These are phyloP conservation scores for Trachurus trachurus DNA, from an alignment of 2,797 vertebrate genomes.

Conservation along the genomic window DNA sequence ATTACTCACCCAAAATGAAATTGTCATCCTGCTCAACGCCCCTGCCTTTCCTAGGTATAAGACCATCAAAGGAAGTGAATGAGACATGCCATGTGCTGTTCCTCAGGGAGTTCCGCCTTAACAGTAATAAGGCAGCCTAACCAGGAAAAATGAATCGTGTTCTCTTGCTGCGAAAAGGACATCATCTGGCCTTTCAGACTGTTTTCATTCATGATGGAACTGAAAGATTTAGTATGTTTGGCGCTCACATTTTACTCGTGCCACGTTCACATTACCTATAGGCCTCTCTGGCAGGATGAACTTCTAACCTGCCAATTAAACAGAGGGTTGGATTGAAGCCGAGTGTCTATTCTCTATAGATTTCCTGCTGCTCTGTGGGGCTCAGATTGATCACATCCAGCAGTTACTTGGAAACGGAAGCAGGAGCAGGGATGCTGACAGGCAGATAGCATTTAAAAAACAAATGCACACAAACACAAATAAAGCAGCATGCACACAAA, in stretches of 20 bases:
- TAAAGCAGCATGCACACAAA: not conserved
- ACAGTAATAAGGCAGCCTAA: slow-evolving; percentile 43
- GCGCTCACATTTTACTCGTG: slow-evolving; percentile 30
- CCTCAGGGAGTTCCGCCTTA: slow-evolving; percentile 17
- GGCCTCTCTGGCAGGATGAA: slow-evolving; percentile 57
- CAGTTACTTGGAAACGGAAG: slow-evolving; percentile 62
- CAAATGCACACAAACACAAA: slow-evolving; percentile 31
- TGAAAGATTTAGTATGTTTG: slow-evolving; percentile 32
- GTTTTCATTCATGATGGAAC: slow-evolving; percentile 31
- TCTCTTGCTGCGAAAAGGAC: not conserved
- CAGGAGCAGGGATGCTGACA: slow-evolving; percentile 54
- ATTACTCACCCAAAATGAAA: slow-evolving; percentile 74
- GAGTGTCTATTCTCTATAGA: slow-evolving; percentile 69
- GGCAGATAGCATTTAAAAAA: slow-evolving; percentile 58
- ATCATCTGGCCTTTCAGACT: slow-evolving; percentile 23
- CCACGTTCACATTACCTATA: slow-evolving; percentile 40
- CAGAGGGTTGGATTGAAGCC: slow-evolving; percentile 46
- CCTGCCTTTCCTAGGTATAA: slow-evolving; percentile 44
- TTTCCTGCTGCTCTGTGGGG: slow-evolving; percentile 65
- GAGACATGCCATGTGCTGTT: slow-evolving; percentile 28
- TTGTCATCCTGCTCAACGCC: slow-evolving; percentile 58
- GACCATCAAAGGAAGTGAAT: slow-evolving; percentile 46
- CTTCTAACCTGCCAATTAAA: slow-evolving; percentile 74
- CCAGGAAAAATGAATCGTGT: slow-evolving; percentile 45
- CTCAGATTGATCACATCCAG: slow-evolving; percentile 73